Conservation (phyloP, 2,888 invertebrate genomes). For the Calameuta idolon region DNA sequence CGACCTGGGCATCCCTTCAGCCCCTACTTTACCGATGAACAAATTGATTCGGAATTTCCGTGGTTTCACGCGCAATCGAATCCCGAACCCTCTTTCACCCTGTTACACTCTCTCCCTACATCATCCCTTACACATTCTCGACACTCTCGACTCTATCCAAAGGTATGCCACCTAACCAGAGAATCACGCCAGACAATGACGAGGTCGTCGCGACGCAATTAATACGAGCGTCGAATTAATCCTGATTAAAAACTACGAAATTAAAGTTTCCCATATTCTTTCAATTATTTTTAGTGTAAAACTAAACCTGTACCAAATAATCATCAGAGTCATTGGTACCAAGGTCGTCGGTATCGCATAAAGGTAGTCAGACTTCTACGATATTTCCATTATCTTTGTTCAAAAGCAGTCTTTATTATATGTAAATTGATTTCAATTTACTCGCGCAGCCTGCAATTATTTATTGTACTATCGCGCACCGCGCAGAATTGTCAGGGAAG, state of each 20-base stretch:
- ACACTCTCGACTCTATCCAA: background rate
- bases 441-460: conserved; percentile 34
- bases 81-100: conserved; percentile 14
- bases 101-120: background rate
- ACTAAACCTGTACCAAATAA: background rate
- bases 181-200: background rate
- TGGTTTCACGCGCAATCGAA: conserved; percentile 51
- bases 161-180: background rate
- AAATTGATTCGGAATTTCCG: conserved; percentile 60
- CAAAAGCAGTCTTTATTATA: conserved; percentile 33
- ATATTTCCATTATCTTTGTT: background rate
- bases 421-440: conserved; percentile 42
- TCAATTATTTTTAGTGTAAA: background rate
- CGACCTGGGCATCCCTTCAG: conserved; percentile 2
- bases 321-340: background rate
- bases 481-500: conserved; percentile 14
- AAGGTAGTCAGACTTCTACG: background rate
- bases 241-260: background rate
- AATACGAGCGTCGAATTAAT: background rate
- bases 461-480: conserved; percentile 28
- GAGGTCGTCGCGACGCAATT: background rate
- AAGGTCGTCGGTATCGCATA: background rate
- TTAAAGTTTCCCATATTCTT: background rate
- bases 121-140: background rate
- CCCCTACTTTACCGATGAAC: conserved; percentile 45